A percentile compares a stretch with the other conserved stretches of the same genome.
These are phyloP conservation scores for Ennomos erosarius DNA, from an alignment of 2,888 invertebrate species.

Conservation along the genomic window DNA sequence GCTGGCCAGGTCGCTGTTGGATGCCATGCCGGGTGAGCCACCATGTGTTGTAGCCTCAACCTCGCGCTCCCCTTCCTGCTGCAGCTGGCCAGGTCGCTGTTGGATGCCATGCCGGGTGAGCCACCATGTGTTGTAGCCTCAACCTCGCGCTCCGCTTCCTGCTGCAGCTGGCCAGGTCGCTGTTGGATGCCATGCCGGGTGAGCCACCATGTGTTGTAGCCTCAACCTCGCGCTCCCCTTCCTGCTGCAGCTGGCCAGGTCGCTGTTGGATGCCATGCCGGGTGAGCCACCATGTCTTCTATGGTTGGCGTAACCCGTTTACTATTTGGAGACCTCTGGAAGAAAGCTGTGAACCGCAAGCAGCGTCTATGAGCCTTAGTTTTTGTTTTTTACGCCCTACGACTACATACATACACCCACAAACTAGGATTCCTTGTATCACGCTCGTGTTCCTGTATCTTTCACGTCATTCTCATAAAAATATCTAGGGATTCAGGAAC, in stretches of 20 bases:
- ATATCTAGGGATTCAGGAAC: no score
- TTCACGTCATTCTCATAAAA: no score
- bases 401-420: no score
- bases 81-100: constrained; percentile 85
- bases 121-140: constrained; percentile 50
- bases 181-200: constrained; percentile 87
- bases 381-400: no score
- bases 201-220: constrained; percentile 8
- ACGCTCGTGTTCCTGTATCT: no score
- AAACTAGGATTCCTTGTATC: no score
- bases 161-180: constrained; percentile 84
- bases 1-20: constrained; percentile 86
- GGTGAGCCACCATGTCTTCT: constrained; percentile 44
- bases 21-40: constrained; percentile 81
- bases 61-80: constrained; percentile 90
- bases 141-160: constrained; percentile 91
- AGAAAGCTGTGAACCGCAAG: no score
- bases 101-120: constrained; percentile 85
- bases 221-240: constrained; percentile 91
- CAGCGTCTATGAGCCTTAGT: no score
- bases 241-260: constrained; percentile 85
- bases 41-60: constrained; percentile 71
- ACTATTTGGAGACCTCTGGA: no score
- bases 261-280: constrained; percentile 87
- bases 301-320: no score